Evolutionary conservation across 1,140 invertebrate species (phyloP).

Genomic region (Eueides isabella): DNA sequence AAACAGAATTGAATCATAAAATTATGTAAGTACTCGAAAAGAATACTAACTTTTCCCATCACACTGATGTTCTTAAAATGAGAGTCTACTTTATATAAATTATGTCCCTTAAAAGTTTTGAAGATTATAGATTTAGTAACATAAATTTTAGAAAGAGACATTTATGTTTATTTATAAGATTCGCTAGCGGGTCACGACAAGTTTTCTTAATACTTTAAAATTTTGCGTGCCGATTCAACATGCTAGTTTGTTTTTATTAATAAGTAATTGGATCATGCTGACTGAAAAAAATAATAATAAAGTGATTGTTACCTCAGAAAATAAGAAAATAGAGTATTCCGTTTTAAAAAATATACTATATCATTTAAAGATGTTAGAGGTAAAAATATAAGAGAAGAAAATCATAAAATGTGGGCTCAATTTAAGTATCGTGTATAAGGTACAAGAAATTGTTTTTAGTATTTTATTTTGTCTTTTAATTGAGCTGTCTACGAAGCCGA

Average conservation of each 20-base stretch:
- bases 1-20: slow-evolving; percentile 6
- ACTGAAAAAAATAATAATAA: no score
- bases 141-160: not conserved
- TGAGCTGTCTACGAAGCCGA: slow-evolving; percentile 1
- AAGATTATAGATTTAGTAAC: not conserved
- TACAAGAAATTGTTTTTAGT: not conserved
- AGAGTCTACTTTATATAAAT: not conserved
- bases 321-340: no score
- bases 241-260: no score
- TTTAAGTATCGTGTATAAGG: not conserved
- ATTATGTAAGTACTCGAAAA: not conserved
- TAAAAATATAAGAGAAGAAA: no score
- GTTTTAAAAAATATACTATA: no score
- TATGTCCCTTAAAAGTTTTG: not conserved
- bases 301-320: no score
- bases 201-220: no score
- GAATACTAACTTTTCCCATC: slow-evolving; percentile 2
- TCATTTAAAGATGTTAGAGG: no score
- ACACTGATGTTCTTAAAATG: not conserved
- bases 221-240: no score
- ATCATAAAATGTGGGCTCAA: no score
- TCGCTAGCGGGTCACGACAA: not conserved
- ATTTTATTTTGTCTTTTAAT: slow-evolving; percentile 1
- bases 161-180: no score
- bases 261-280: no score